A percentile compares a stretch with the other conserved stretches of the same genome.
Conservation (phyloP, 2,797 vertebrate genomes). For the Propithecus perrieri region DNA sequence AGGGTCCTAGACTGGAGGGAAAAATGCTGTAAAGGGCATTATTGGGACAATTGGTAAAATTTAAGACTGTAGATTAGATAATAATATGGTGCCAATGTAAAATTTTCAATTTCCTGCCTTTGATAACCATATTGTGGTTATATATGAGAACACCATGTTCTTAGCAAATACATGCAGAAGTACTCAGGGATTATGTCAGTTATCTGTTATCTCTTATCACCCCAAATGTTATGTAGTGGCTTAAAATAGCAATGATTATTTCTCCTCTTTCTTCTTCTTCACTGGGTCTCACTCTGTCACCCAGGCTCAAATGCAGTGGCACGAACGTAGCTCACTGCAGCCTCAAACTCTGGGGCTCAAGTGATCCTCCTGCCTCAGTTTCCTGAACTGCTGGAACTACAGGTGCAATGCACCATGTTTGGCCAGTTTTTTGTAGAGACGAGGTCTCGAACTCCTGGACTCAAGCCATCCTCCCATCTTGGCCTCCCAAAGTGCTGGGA, state of each 20-base stretch:
- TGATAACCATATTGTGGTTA: background rate
- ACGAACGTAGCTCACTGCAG: background rate
- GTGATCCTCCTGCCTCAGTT: background rate
- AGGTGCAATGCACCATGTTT: background rate
- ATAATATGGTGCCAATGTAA: fast-evolving
- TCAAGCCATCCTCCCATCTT: background rate
- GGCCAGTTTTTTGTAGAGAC: background rate
- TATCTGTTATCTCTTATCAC: too few species aligned
- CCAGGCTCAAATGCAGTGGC: background rate
- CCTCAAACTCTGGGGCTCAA: background rate
- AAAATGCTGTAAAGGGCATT: background rate
- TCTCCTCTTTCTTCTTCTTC: background rate
- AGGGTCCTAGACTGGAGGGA: background rate
- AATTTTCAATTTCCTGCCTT: background rate
- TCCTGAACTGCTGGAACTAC: background rate
- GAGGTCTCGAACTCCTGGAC: background rate
- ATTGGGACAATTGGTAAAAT: too few species aligned
- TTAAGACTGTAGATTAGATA: background rate
- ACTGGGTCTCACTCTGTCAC: too few species aligned
- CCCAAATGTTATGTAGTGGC: background rate
- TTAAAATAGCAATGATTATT: background rate
- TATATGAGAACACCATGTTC: background rate
- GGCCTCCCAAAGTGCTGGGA: background rate
- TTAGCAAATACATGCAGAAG: background rate
- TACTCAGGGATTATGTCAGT: fast-evolving